Conservation (phyloP, 2,113 vertebrate genomes). For the Phalacrocorax pelagicus region DNA sequence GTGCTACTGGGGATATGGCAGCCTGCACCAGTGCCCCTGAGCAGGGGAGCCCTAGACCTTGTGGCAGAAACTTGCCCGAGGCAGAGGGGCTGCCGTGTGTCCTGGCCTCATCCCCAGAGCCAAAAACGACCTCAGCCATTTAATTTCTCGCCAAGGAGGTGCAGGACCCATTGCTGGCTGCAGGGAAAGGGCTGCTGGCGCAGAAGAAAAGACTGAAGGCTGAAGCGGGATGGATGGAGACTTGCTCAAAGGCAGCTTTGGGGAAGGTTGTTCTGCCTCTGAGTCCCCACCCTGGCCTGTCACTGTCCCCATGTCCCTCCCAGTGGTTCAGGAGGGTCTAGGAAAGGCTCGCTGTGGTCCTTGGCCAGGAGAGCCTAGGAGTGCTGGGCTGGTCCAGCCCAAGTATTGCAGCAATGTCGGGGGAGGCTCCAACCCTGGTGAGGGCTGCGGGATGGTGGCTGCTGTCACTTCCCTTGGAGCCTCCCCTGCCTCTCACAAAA, state of each 20-base stretch:
- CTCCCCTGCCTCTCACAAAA: background rate
- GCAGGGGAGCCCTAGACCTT: background rate
- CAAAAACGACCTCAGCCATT: background rate
- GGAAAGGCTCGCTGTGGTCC: background rate
- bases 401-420: background rate
- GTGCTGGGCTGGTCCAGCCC: background rate
- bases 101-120: background rate
- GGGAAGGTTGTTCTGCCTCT: background rate
- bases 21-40: background rate
- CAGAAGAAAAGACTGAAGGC: background rate
- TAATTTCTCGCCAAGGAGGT: background rate
- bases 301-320: background rate
- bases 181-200: background rate
- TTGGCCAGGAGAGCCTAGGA: background rate
- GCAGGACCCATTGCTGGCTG: background rate
- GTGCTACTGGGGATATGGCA: background rate
- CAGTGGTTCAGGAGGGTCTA: rapidly evolving
- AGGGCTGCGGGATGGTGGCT: background rate
- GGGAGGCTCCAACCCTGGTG: background rate
- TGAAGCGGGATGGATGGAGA: background rate
- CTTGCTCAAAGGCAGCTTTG: background rate
- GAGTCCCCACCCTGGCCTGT: background rate
- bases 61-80: background rate
- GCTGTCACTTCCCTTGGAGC: background rate
- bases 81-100: rapidly evolving